phyloP scores from a whole-genome alignment of 2,113 vertebrate genomes.

The Podilymbus podiceps region DNA sequence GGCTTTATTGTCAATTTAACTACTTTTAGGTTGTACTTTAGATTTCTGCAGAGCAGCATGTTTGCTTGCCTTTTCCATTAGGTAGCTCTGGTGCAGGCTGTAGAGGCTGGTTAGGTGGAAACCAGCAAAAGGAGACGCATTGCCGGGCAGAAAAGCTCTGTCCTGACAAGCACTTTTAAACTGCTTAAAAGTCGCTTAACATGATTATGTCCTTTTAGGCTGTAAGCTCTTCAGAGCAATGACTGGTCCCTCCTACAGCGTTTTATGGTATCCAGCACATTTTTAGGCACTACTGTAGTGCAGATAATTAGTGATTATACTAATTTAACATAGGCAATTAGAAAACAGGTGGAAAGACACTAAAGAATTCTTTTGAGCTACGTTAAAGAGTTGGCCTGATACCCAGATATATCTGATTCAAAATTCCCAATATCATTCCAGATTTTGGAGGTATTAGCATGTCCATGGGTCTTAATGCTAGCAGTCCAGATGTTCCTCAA shows the following conservation, averaged over 20 bases:
- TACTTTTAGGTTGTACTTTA: neutral
- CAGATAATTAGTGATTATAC: neutral
- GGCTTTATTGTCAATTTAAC: neutral
- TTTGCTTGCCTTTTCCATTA: neutral
- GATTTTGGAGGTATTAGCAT: neutral
- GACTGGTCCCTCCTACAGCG: neutral
- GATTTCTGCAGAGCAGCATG: rapidly evolving
- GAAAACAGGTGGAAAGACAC: conserved; percentile 4
- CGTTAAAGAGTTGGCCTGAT: neutral
- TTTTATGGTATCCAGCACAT: neutral
- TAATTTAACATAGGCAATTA: neutral
- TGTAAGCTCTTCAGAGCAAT: conserved; percentile 24
- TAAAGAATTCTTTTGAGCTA: neutral
- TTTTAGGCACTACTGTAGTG: neutral
- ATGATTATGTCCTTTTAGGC: conserved; percentile 17
- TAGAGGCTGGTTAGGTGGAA: neutral
- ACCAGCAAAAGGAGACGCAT: neutral
- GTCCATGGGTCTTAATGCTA: neutral
- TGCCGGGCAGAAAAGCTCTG: neutral
- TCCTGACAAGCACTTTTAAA: conserved; percentile 49
- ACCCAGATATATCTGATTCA: neutral
- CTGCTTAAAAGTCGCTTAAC: conserved; percentile 29
- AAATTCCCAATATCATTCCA: neutral
- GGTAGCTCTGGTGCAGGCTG: neutral
- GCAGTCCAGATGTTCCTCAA: neutral